Conservation (phyloP, 2,113 vertebrate genomes). For the Otus sunia region DNA sequence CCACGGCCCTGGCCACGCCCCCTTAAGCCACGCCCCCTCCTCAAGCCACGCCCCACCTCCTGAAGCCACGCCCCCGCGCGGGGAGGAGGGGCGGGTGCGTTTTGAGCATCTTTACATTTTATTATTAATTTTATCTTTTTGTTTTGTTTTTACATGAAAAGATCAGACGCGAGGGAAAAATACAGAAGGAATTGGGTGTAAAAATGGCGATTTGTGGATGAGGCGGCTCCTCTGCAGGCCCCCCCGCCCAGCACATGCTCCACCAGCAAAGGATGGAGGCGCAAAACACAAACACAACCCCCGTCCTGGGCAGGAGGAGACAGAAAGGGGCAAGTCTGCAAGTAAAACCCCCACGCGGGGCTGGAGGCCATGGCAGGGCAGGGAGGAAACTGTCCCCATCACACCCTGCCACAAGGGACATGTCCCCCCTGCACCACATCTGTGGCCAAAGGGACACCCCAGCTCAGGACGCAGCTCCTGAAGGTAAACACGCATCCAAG, state of each 20-base stretch:
- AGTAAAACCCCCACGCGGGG: not conserved
- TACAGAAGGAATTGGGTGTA: not conserved
- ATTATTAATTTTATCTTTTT: not conserved
- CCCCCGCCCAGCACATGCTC: not conserved
- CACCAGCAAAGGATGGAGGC: not conserved
- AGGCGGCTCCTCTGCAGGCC: too few relatives aligned
- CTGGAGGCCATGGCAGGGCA: not conserved
- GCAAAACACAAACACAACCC: accelerated
- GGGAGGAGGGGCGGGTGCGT: too few relatives aligned
- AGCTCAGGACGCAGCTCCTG: accelerated
- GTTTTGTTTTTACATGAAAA: not conserved
- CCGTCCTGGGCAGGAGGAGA: not conserved
- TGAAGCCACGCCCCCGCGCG: not conserved
- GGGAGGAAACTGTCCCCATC: not conserved
- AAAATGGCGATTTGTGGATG: not conserved
- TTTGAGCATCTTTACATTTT: not conserved
- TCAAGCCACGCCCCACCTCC: not conserved
- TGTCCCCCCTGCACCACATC: not conserved
- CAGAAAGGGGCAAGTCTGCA: not conserved
- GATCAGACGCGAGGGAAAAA: not conserved
- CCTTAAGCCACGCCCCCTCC: not conserved
- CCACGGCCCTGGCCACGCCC: not conserved
- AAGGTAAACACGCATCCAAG: not conserved
- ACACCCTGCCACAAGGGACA: not conserved
- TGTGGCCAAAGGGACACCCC: accelerated